These are phyloP conservation scores for Drosophila mettleri DNA, from an alignment of 2,888 invertebrate species.

Conservation along the genomic window DNA sequence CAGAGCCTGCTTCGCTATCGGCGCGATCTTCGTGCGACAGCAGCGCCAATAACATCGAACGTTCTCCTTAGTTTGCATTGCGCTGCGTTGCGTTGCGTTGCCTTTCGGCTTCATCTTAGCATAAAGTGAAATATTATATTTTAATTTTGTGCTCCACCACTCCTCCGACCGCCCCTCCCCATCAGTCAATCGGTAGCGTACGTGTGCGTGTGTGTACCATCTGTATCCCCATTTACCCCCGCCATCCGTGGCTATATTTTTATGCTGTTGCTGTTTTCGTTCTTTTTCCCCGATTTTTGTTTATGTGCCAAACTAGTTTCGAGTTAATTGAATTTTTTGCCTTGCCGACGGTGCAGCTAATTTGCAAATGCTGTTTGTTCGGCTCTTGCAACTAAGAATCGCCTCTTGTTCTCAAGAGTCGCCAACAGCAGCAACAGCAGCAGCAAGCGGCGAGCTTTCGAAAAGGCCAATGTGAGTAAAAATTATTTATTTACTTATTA, in stretches of 20 bases:
- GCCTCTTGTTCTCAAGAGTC: constrained; percentile 19
- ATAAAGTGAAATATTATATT: constrained; percentile 68
- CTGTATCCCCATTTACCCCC: neutral
- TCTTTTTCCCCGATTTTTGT: constrained; percentile 59
- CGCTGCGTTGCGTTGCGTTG: constrained; percentile 14
- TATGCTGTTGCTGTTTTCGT: constrained; percentile 18
- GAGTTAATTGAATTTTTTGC: constrained; percentile 67
- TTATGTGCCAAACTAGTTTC: constrained; percentile 75
- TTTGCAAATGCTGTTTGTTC: constrained; percentile 61
- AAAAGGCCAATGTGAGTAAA: constrained; percentile 27
- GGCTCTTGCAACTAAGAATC: constrained; percentile 31
- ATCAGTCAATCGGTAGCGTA: neutral
- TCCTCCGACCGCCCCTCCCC: neutral
- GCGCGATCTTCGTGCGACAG: constrained; percentile 52
- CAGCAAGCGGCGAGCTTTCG: constrained; percentile 6
- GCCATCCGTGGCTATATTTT: constrained; percentile 15
- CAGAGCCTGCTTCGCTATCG: constrained; percentile 44
- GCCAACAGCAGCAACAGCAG: constrained; percentile 16
- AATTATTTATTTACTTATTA: constrained; percentile 16
- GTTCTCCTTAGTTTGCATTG: constrained; percentile 36
- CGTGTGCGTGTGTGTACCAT: constrained; percentile 24
- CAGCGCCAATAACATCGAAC: constrained; percentile 45
- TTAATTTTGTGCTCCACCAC: constrained; percentile 42
- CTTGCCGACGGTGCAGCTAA: constrained; percentile 55
- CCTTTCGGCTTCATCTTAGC: constrained; percentile 23